Conservation (phyloP, 2,113 vertebrate genomes). For the Mixornis gularis region DNA sequence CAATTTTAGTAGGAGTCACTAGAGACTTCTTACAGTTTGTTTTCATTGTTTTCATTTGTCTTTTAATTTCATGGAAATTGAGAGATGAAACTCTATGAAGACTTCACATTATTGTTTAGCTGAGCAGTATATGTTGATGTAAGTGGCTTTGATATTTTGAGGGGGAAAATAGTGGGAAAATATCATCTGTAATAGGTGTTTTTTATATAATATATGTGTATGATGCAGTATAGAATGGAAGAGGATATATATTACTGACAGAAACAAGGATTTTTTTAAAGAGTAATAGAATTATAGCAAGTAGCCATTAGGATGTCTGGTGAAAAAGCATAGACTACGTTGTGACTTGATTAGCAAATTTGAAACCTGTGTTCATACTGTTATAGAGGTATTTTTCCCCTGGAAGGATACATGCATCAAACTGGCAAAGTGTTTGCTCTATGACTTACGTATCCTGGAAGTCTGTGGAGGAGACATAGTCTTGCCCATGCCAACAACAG, state of each 20-base stretch:
- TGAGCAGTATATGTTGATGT: background rate
- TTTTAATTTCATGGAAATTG: background rate
- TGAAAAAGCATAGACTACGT: background rate
- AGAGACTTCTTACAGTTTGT: conserved; percentile 3
- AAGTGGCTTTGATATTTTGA: background rate
- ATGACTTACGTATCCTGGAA: background rate
- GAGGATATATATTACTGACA: background rate
- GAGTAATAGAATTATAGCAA: background rate
- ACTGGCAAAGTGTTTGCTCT: background rate
- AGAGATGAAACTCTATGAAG: background rate
- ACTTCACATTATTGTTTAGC: background rate
- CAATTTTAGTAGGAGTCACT: background rate
- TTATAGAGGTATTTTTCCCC: background rate
- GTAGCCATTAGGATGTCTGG: background rate
- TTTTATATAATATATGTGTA: background rate
- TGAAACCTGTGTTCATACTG: background rate
- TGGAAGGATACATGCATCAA: background rate
- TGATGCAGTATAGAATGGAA: background rate
- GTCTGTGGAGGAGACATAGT: background rate
- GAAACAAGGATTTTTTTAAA: background rate
- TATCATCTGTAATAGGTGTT: background rate
- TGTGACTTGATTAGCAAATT: background rate
- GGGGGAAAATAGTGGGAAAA: background rate
- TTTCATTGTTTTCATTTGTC: background rate
- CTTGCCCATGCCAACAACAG: background rate